These are phyloP conservation scores for Eumaeus atala DNA, from an alignment of 1,140 invertebrate genomes.

Conservation along the genomic window DNA sequence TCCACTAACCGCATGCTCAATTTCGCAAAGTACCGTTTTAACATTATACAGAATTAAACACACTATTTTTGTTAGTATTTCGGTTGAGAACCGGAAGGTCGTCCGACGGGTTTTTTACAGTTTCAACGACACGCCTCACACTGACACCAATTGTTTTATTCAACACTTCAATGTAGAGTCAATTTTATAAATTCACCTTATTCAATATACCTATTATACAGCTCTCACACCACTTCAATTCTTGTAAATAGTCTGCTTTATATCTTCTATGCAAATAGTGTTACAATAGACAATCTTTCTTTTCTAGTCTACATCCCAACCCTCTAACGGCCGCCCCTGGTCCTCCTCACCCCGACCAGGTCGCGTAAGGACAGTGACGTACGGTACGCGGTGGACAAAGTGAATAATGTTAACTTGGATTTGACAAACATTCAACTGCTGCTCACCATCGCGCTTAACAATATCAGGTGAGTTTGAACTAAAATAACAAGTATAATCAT, in stretches of 20 bases:
- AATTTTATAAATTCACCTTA: constrained; percentile 13
- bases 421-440: constrained; percentile 41
- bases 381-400: constrained; percentile 40
- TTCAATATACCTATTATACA: background rate
- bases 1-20: constrained; percentile 54
- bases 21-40: constrained; percentile 3
- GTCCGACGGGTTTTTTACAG: constrained; percentile 64
- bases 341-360: constrained; percentile 24
- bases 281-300: constrained; percentile 7
- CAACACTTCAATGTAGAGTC: constrained; percentile 19
- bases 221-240: too few species aligned
- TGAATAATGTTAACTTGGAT: constrained; percentile 57
- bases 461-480: constrained; percentile 42
- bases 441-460: constrained; percentile 32
- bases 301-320: constrained; percentile 44
- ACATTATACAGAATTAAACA: constrained; percentile 10
- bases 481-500: background rate
- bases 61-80: constrained; percentile 16
- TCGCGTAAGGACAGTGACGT: constrained; percentile 29
- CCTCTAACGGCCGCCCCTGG: constrained; percentile 25
- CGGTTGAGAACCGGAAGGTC: constrained; percentile 47
- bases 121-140: constrained; percentile 52
- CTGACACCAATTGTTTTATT: constrained; percentile 39
- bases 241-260: background rate
- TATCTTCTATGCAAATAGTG: constrained; percentile 18